A percentile compares a stretch with the other conserved stretches of the same genome.
phyloP scores from a whole-genome alignment of 2,797 vertebrate species.

The Sternarchorhynchus goeldii region DNA sequence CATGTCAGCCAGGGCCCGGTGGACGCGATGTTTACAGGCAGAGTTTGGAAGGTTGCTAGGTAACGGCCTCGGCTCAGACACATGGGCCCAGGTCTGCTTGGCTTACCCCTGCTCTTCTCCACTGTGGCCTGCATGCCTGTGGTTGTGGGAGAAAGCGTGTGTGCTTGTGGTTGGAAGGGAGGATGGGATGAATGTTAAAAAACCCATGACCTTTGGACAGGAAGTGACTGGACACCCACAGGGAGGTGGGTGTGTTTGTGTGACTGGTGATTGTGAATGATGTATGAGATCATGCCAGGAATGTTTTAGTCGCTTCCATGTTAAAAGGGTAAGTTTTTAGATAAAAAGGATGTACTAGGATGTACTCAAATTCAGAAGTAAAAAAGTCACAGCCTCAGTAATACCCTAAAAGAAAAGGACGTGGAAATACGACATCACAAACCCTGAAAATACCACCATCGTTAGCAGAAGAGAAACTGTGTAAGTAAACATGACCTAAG shows the following conservation, averaged over 20 bases:
- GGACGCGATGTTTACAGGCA: conserved; percentile 51
- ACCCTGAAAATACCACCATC: too few species aligned
- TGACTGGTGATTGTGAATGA: conserved; percentile 30
- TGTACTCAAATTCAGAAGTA: not conserved
- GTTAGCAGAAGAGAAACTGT: conserved; percentile 4
- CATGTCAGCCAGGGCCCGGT: conserved; percentile 45
- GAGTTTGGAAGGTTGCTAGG: conserved; percentile 53
- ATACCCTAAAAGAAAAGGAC: not conserved
- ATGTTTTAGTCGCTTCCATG: not conserved
- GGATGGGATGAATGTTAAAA: conserved; percentile 50
- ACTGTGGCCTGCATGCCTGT: conserved; percentile 40
- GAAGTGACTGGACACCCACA: conserved; percentile 54
- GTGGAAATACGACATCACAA: not conserved
- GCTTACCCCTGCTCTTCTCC: not conserved
- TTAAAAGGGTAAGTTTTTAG: not conserved
- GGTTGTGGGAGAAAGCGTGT: conserved; percentile 47
- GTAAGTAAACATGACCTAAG: conserved; percentile 20
- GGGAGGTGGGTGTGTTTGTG: conserved; percentile 37
- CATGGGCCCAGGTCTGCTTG: conserved; percentile 47
- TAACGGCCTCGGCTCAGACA: conserved; percentile 54
- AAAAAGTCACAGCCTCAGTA: too few species aligned
- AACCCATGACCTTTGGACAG: conserved; percentile 55
- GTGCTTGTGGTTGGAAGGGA: conserved; percentile 33
- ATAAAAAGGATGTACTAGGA: not conserved
- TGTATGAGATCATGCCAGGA: conserved; percentile 19